Conservation (phyloP, 1,140 invertebrate genomes). For the Drosophila micromelanica region DNA sequence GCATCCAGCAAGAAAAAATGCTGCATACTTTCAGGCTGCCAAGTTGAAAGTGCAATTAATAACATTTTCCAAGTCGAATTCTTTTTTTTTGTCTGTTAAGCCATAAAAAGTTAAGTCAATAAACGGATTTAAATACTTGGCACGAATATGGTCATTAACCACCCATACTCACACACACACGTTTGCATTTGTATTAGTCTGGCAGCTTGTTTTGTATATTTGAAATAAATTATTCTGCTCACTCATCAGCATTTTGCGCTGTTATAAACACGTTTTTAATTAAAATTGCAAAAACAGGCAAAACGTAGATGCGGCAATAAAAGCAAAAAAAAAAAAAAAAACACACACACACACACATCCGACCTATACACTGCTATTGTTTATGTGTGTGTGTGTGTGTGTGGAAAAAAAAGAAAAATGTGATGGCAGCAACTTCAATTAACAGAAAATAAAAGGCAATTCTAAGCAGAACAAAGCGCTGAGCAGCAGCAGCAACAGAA, state of each 20-base stretch:
- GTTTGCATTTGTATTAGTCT: conserved; percentile 33
- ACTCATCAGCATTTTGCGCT: conserved; percentile 80
- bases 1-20: conserved; percentile 44
- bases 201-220: conserved; percentile 50
- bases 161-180: neutral
- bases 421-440: conserved; percentile 81
- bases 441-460: conserved; percentile 82
- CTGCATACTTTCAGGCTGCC: conserved; percentile 53
- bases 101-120: conserved; percentile 28
- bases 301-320: conserved; percentile 71
- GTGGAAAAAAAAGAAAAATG: conserved; percentile 52
- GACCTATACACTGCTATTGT: conserved; percentile 1
- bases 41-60: conserved; percentile 46
- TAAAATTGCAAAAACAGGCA: conserved; percentile 80
- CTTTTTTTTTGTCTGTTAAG: conserved; percentile 1
- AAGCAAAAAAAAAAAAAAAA: conserved; percentile 42
- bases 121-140: conserved; percentile 51
- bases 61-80: conserved; percentile 20
- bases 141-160: conserved; percentile 51
- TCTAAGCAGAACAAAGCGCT: conserved; percentile 73
- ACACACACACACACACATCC: conserved; percentile 4
- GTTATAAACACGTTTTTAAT: conserved; percentile 83
- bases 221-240: conserved; percentile 80
- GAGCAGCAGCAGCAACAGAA: conserved; percentile 52
- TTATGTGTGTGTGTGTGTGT: conserved; percentile 13